Conservation (phyloP, 2,888 invertebrate genomes). For the Callyntrura guangdongensis region DNA sequence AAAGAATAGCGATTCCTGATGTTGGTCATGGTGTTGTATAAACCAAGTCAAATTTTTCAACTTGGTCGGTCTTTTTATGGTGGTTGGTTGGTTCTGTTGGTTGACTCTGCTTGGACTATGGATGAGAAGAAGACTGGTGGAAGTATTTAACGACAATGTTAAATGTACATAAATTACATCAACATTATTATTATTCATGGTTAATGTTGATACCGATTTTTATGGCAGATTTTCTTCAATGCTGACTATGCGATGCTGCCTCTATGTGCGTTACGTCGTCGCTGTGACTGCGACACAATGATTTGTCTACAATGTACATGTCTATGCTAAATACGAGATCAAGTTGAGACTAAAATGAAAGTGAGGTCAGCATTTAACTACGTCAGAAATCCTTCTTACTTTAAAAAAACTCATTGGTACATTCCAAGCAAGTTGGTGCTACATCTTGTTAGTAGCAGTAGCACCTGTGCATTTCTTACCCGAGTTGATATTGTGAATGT, state of each 20-base stretch:
- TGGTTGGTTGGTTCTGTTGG: not conserved
- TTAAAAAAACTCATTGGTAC: too few relatives aligned
- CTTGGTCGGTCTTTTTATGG: not conserved
- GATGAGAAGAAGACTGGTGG: not conserved
- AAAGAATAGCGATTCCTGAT: not conserved
- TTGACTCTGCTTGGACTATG: too few relatives aligned
- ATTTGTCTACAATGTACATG: not conserved
- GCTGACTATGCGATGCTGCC: not conserved
- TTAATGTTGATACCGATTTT: not conserved
- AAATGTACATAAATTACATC: not conserved
- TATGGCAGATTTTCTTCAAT: not conserved
- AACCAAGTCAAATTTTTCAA: not conserved
- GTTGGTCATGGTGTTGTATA: not conserved
- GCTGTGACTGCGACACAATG: not conserved
- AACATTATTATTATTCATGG: not conserved
- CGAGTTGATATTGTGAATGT: too few relatives aligned
- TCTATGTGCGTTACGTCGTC: not conserved
- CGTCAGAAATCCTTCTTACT: too few relatives aligned
- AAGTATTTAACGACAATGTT: constrained; percentile 11
- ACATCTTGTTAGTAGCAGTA: too few relatives aligned
- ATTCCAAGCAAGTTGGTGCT: too few relatives aligned
- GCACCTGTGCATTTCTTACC: too few relatives aligned
- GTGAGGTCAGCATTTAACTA: too few relatives aligned
- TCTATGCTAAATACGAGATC: not conserved
- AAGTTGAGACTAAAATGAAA: not conserved